These are phyloP conservation scores for Catocala fraxini DNA, from an alignment of 2,888 invertebrate genomes.

Conservation along the genomic window DNA sequence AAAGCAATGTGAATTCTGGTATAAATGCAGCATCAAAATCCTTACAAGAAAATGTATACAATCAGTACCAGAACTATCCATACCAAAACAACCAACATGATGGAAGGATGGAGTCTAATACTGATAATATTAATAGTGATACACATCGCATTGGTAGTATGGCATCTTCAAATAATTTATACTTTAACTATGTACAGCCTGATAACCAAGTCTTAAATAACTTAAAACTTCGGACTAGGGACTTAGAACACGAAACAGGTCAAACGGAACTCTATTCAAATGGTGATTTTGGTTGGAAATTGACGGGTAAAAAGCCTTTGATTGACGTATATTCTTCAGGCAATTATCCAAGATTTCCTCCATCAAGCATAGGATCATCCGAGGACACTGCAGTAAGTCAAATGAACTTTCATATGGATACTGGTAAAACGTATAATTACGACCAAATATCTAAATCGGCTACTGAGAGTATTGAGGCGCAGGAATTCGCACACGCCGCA, in stretches of 20 bases:
- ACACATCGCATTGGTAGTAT: constrained; percentile 73
- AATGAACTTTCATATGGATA: constrained; percentile 79
- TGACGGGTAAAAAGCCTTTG: constrained; percentile 73
- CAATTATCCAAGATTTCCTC: constrained; percentile 68
- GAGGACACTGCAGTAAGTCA: constrained; percentile 72
- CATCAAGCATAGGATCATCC: constrained; percentile 55
- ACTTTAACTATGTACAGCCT: constrained; percentile 75
- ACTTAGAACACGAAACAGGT: constrained; percentile 69
- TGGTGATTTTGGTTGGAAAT: constrained; percentile 84
- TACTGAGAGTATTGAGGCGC: constrained; percentile 69
- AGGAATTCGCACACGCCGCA: constrained; percentile 81
- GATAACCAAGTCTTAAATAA: constrained; percentile 69
- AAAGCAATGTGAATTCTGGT: constrained; percentile 63
- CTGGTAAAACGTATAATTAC: constrained; percentile 68
- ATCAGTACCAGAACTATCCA: constrained; percentile 69
- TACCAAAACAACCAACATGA: constrained; percentile 67
- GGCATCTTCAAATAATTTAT: constrained; percentile 77
- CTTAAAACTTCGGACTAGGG: constrained; percentile 65
- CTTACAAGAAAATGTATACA: constrained; percentile 65
- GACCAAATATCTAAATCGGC: constrained; percentile 72
- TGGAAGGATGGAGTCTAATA: constrained; percentile 55
- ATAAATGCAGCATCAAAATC: constrained; percentile 69
- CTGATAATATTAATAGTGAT: constrained; percentile 67
- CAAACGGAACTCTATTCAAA: constrained; percentile 75
- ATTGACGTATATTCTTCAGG: constrained; percentile 61